A percentile compares a stretch with the other conserved stretches of the same genome.
Conservation (phyloP, 2,113 vertebrate genomes). For the Piaya cayana region DNA sequence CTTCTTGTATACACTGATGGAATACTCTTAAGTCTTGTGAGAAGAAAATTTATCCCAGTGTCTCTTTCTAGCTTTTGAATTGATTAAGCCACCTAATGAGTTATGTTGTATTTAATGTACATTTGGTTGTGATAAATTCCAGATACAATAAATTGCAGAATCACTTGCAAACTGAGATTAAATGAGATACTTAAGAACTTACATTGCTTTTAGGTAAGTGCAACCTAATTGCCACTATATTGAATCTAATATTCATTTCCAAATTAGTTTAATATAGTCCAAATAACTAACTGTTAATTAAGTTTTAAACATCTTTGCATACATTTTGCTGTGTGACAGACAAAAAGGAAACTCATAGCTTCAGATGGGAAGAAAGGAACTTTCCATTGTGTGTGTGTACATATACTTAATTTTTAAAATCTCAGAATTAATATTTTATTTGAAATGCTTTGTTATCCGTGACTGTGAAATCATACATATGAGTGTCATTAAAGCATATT, state of each 20-base stretch:
- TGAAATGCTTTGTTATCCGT: background rate
- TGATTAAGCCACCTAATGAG: background rate
- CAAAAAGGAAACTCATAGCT: background rate
- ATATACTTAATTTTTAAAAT: background rate
- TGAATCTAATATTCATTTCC: background rate
- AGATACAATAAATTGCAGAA: background rate
- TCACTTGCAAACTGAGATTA: background rate
- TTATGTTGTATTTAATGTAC: background rate
- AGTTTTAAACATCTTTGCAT: background rate
- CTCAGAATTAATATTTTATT: background rate
- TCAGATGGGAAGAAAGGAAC: background rate
- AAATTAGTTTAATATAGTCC: background rate
- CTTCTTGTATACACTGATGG: background rate
- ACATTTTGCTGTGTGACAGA: background rate
- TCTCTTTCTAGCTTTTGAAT: background rate
- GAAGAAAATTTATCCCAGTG: background rate
- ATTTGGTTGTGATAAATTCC: background rate
- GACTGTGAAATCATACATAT: background rate
- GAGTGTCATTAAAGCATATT: background rate
- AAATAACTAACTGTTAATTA: background rate
- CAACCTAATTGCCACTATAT: background rate
- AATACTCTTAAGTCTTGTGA: background rate
- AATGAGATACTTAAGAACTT: background rate
- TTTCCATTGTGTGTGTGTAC: background rate
- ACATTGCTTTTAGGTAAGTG: background rate